Percentiles rank a stretch among this genome's conserved stretches.
These are phyloP conservation scores for Atethmia centrago DNA, from an alignment of 2,888 invertebrate species.

Conservation along the genomic window DNA sequence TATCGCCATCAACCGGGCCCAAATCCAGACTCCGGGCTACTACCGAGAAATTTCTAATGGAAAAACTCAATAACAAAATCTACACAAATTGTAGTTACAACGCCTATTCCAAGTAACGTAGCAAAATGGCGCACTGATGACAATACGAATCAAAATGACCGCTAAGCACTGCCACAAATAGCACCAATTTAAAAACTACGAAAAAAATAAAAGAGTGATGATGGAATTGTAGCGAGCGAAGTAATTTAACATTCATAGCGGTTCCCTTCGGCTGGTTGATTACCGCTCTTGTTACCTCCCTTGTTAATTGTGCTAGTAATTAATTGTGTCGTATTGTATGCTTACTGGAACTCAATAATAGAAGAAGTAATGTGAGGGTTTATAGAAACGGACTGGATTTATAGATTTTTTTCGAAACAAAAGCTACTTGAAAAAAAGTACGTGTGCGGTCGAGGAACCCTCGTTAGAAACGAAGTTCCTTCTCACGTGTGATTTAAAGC, in stretches of 20 bases:
- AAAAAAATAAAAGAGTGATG: constrained; percentile 46
- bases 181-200: constrained; percentile 36
- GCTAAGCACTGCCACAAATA: constrained; percentile 30
- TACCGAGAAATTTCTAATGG: background rate
- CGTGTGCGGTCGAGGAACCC: too few relatives aligned
- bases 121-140: constrained; percentile 31
- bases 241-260: constrained; percentile 64
- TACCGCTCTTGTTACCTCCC: constrained; percentile 62
- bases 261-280: constrained; percentile 61
- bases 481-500: too few relatives aligned
- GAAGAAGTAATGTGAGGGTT: constrained; percentile 3
- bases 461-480: too few relatives aligned
- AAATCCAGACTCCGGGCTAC: background rate
- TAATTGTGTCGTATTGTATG: constrained; percentile 50
- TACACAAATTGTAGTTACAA: background rate
- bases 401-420: background rate
- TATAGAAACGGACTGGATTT: background rate
- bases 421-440: background rate
- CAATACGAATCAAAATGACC: constrained; percentile 14
- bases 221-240: constrained; percentile 53
- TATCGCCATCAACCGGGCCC: background rate
- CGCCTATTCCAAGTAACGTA: constrained; percentile 1
- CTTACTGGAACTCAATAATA: constrained; percentile 15
- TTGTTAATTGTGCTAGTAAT: constrained; percentile 55
- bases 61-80: background rate